These are phyloP conservation scores for Lasioglossum leucozonium DNA, from an alignment of 2,888 invertebrate genomes.

Conservation along the genomic window DNA sequence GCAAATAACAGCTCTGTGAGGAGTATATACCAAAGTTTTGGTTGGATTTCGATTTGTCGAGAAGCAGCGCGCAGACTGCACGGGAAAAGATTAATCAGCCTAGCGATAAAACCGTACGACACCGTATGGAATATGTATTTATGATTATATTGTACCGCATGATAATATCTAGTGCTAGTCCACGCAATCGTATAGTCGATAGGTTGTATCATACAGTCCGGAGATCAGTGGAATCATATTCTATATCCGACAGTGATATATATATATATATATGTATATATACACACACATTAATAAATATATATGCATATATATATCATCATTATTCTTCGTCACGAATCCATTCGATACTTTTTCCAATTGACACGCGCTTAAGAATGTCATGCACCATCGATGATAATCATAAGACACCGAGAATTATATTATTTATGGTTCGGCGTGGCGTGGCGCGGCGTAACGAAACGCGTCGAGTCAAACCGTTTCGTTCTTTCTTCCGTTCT, in stretches of 20 bases:
- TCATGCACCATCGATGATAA: not conserved
- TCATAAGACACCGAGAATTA: not conserved
- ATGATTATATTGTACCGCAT: slow-evolving; percentile 70
- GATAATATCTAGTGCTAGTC: slow-evolving; percentile 69
- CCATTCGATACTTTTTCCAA: not conserved
- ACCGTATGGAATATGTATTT: slow-evolving; percentile 64
- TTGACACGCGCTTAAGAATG: not conserved
- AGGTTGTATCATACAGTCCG: slow-evolving; percentile 62
- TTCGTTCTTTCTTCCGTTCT: not conserved
- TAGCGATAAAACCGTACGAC: slow-evolving; percentile 65
- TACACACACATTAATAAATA: too few species aligned
- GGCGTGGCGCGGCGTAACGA: not conserved
- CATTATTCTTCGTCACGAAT: not conserved
- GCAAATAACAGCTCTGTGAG: not conserved
- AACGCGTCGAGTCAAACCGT: not conserved
- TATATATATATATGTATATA: not conserved
- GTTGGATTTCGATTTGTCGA: slow-evolving; percentile 58
- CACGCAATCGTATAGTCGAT: slow-evolving; percentile 65
- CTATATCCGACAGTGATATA: not conserved
- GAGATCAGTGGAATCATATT: slow-evolving; percentile 54
- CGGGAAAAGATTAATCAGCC: slow-evolving; percentile 63
- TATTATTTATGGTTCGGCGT: not conserved
- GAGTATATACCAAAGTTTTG: not conserved
- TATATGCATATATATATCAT: not conserved
- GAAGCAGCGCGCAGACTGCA: slow-evolving; percentile 51